Evolutionary conservation across 2,888 invertebrate species (phyloP), one percentile per base, ranked within the genome.

Genomic region (Pristionchus japonicus): DNA sequence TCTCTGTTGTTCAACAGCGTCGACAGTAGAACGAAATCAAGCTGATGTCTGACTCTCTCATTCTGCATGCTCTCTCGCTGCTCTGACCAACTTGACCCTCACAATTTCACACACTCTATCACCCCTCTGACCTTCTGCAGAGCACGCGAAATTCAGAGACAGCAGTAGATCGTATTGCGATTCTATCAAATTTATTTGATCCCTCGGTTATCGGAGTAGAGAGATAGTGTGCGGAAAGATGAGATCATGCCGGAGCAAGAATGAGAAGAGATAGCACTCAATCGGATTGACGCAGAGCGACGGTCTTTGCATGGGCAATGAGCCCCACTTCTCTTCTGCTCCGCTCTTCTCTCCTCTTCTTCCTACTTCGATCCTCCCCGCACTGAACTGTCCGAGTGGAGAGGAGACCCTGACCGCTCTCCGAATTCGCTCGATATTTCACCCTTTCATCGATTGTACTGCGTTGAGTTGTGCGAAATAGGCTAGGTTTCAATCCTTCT

Each of bases 231-330:
- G 31, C 31, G 31, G 7, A 64, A 27, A 13, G 67, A 67, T 31
- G 67, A 67, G 67, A 67, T 31, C 57, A 23, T 57, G 57, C 23
- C 57, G n/a, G n/a, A n/a, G n/a, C n/a, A n/a, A n/a, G 43, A 9
- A 6, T 3, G 57, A 57, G 23, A n/a, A n/a, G n/a, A 3, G 52
- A 57, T 57, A 31, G 34, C 31, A 20, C 27, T n/a, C 47, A 77
- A 77, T 43, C 77, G 43, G 43, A 43, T 77, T 77, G 77, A 15
- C n/a, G n/a, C n/a, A n/a, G n/a, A n/a, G n/a, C 27, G 40, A 43
- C 23, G 43, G 77, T 77, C 77, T 77, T 77, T 77, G 77, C 77
- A 77, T 77, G 43, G 77, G n/a, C 23, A 77, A 77, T 77, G 77
- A 77, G 77, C 23, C 27, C 27, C 80, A 9, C 80, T 47, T 40